Evolutionary conservation across 2,888 invertebrate species (phyloP), one percentile per base, ranked within the genome.

Genomic region (Mactromeris polynyma): DNA sequence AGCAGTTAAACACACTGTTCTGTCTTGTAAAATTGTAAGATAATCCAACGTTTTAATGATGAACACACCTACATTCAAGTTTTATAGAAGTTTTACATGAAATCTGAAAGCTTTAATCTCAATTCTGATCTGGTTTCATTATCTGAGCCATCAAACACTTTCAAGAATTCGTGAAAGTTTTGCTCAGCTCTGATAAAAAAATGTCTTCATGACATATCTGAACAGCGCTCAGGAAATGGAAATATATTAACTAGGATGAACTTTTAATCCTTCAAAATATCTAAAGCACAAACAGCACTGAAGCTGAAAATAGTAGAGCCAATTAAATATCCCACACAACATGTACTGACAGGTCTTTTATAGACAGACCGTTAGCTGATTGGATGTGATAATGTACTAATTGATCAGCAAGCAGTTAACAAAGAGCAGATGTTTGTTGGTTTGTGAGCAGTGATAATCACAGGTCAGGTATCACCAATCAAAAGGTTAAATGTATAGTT

Each of bases 391-490:
- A 64, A 64, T 64, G 26, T 26, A 26, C 58, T 64, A 64, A 64
- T 64, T 64, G 58, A 64, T 64, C 26, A 64, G 58, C 26, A 64
- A 64, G n/a, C 11, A 69, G 40, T n/a, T n/a, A 82, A 82, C 82
- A 82, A 38, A 26, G 69, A 54, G 36, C 82, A 82, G 64, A 82
- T 82, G 82, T 40, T 64, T n/a, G 36, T 26, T n/a, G 33, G 33
- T 54, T 54, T 33, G 46, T 81, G 54, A 81, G 17, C 3, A 21
- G 11, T 36, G 58, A 36, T 81, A 36, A 81, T 81, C 31, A 81
- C 7, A 19, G 54, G 14, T 54, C 54, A 54, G 36, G 40, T 40
- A 40, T 38, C 40, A 64, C 79, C 64, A 69, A 64, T 64, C 64
- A 64, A 21, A 64, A 26, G 26, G 58, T 64, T 26, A 64, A 64